phyloP scores from a whole-genome alignment of 92 coral and sea anemone genomes.

The Actinostola sp. region DNA sequence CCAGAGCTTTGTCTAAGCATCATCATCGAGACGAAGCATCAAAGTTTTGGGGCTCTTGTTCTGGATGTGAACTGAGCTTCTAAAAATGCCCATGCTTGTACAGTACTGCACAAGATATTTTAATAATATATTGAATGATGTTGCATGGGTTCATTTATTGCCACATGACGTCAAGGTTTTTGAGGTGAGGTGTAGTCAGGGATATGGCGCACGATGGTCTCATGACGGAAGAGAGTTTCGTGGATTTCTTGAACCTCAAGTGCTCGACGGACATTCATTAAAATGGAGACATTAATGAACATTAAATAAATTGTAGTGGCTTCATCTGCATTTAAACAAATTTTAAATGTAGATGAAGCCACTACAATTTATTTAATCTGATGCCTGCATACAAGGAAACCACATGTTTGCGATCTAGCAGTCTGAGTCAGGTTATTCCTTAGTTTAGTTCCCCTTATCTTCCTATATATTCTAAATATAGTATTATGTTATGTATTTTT shows the following conservation, averaged over 20 bases:
- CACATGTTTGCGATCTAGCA: too few species aligned
- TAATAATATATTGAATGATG: slow-evolving; percentile 75
- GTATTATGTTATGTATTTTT: too few species aligned
- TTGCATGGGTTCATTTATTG: slow-evolving; percentile 83
- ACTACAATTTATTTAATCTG: too few species aligned
- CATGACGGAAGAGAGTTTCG: slow-evolving; percentile 81
- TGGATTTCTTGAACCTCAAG: slow-evolving; percentile 95
- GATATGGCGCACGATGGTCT: slow-evolving; percentile 96
- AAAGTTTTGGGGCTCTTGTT: slow-evolving; percentile 89
- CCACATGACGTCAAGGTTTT: slow-evolving; percentile 85
- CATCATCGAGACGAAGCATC: slow-evolving; percentile 76
- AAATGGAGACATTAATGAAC: slow-evolving; percentile 83
- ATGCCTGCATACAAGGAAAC: too few species aligned
- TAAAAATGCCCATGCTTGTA: slow-evolving; percentile 78
- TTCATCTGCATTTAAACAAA: too few species aligned
- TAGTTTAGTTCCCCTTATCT: too few species aligned
- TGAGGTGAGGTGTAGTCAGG: slow-evolving; percentile 83
- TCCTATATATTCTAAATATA: too few species aligned
- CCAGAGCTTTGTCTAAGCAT: slow-evolving; percentile 92
- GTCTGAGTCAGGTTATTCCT: too few species aligned
- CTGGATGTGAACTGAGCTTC: slow-evolving; percentile 77
- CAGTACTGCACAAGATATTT: slow-evolving; percentile 38
- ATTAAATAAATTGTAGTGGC: neutral
- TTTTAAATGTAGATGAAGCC: too few species aligned
- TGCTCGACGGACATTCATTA: slow-evolving; percentile 84